A percentile compares a stretch with the other conserved stretches of the same genome.
These are phyloP conservation scores for Drosophila punjabiensis DNA, from an alignment of 1,140 invertebrate species.

Conservation along the genomic window DNA sequence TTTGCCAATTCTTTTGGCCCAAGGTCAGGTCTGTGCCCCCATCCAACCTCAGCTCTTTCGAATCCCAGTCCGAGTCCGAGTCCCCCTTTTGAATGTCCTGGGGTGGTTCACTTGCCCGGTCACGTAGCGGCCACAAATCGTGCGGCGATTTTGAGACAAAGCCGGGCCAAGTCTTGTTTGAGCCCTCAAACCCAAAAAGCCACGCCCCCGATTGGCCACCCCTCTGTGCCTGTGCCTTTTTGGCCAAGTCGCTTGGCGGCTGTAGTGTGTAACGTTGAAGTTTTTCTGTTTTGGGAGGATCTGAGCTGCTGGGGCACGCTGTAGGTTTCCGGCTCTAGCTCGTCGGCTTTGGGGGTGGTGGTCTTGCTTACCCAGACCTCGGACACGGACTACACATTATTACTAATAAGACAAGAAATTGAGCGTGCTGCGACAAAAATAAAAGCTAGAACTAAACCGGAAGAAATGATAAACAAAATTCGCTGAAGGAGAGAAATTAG, in stretches of 20 bases:
- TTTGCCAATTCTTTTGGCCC: constrained; percentile 50
- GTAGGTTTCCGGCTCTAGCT: no score
- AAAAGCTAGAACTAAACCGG: no score
- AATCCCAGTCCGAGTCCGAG: neutral
- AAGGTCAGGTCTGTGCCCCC: constrained; percentile 33
- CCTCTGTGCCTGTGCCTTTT: constrained; percentile 19
- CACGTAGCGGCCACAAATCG: constrained; percentile 76
- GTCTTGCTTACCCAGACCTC: no score
- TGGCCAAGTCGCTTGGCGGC: constrained; percentile 32
- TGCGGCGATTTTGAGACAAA: constrained; percentile 72
- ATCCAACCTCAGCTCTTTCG: neutral
- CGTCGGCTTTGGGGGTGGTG: no score
- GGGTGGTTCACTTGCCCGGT: constrained; percentile 49
- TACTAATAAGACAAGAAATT: no score
- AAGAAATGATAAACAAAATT: no score
- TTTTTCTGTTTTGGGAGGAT: no score
- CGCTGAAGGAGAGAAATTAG: no score
- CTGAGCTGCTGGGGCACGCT: no score
- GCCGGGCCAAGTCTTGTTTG: constrained; percentile 38
- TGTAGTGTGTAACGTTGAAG: no score
- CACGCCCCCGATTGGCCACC: constrained; percentile 35
- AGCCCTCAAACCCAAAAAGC: constrained; percentile 17
- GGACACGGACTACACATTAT: no score
- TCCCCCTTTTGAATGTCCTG: constrained; percentile 10
- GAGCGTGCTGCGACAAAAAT: no score